Conservation (phyloP, 2,797 vertebrate genomes). For the Pterois miles region DNA sequence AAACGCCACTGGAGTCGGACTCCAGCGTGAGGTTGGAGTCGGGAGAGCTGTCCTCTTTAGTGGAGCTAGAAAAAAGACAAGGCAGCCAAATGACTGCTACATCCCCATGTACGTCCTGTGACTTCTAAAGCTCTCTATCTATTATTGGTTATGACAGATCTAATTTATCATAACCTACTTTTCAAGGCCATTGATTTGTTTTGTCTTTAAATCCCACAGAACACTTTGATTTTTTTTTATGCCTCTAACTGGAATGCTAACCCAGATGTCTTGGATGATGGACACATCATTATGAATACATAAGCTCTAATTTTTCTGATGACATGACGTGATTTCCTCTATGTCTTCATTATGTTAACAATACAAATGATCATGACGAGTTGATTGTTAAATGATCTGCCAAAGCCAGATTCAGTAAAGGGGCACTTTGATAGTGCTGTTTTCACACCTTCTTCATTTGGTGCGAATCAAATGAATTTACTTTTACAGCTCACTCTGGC, state of each 20-base stretch:
- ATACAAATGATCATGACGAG: not conserved
- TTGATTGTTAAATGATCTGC: not conserved
- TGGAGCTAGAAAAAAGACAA: conserved; percentile 64
- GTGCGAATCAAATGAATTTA: not conserved
- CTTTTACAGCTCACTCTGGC: not conserved
- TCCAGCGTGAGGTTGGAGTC: conserved; percentile 82
- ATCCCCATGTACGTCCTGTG: not conserved
- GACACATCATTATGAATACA: conserved; percentile 7
- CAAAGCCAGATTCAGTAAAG: not conserved
- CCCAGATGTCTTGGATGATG: conserved; percentile 9
- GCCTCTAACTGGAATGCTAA: not conserved
- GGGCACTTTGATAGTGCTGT: not conserved
- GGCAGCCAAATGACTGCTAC: conserved; percentile 23
- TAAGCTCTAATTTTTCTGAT: conserved; percentile 1
- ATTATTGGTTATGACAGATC: conserved; percentile 5
- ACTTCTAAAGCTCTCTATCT: not conserved
- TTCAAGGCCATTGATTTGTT: conserved; percentile 30
- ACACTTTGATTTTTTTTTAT: not conserved
- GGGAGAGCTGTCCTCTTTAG: conserved; percentile 82
- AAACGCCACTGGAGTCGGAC: conserved; percentile 83
- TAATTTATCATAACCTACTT: conserved; percentile 31
- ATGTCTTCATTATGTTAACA: conserved; percentile 24
- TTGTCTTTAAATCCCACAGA: not conserved
- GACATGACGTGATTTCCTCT: not conserved
- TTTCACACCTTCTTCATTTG: not conserved